Evolutionary conservation across 30 jellyfish, hydroid and myxozoan genomes (phyloP), one percentile per base, ranked within the genome.

Genomic region (Morbakka virulenta): DNA sequence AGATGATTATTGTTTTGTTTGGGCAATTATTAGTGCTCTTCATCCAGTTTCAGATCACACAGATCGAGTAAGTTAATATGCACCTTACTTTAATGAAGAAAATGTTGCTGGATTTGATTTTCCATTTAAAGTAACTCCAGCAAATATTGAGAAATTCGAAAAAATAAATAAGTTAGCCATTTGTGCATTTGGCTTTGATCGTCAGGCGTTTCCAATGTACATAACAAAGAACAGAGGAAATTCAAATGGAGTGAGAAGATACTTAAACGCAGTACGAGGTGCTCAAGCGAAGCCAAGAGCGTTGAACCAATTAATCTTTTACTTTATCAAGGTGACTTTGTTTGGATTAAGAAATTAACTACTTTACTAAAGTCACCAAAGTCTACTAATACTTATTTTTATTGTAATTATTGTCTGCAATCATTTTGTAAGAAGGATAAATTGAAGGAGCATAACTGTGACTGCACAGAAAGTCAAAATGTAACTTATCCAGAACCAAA

Each of bases 321-420:
- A n/a, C n/a, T n/a, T n/a, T n/a, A n/a, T n/a, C n/a, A n/a, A n/a
- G n/a, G n/a, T n/a, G n/a, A n/a, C n/a, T n/a, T n/a, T n/a, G n/a
- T n/a, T n/a, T n/a, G n/a, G n/a, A n/a, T n/a, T n/a, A n/a, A n/a
- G n/a, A n/a, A n/a, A n/a, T n/a, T n/a, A 50, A 12, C 57, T 48
- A 4, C 57, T 53, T 35, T 62, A 77, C 27, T 80, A 62, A 63
- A 77, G 65, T 62, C 29, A 71, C 2, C 87, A 81, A n/a, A 34
- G 61, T 62, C 86, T 71, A 24, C 57, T 73, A 1, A 69, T 81
- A 1, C 52, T 50, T 31, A 31, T 48, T 29, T 35, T 30, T 69
- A 69, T 47, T 69, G 93, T 33, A 53, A 23, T 79, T 69, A 81
- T 48, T 81, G 87, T 48, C 62, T 81, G 62, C 93, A 81, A 30